These are phyloP conservation scores for Eurois occulta DNA, from an alignment of 2,888 invertebrate genomes.

Conservation along the genomic window DNA sequence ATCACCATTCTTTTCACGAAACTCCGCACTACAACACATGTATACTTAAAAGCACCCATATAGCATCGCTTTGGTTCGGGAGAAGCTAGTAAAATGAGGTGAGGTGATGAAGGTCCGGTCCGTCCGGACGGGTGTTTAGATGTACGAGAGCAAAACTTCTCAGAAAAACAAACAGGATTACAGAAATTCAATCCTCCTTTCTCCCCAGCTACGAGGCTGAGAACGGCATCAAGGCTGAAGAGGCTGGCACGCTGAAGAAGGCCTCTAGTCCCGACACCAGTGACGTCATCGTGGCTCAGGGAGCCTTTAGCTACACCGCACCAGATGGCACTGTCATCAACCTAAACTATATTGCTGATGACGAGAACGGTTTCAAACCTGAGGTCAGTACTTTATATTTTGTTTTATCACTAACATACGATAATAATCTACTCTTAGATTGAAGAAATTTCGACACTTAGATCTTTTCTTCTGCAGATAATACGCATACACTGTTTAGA, in stretches of 20 bases:
- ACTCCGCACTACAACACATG: neutral
- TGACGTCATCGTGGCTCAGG: slow-evolving; percentile 92
- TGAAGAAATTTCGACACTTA: neutral
- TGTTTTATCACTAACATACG: neutral
- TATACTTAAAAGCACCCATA: neutral
- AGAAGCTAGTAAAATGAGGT: neutral
- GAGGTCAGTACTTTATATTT: slow-evolving; percentile 74
- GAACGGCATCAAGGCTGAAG: slow-evolving; percentile 95
- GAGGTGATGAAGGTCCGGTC: neutral
- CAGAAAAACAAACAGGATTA: neutral
- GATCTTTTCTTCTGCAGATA: neutral
- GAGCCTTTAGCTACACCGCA: slow-evolving; percentile 92
- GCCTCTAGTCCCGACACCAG: slow-evolving; percentile 92
- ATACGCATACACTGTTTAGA: neutral
- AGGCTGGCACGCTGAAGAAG: slow-evolving; percentile 94
- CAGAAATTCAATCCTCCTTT: neutral
- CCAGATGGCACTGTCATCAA: slow-evolving; percentile 93
- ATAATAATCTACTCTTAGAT: neutral
- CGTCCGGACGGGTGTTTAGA: no score
- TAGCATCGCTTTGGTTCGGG: neutral
- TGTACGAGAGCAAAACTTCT: neutral
- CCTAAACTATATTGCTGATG: slow-evolving; percentile 93
- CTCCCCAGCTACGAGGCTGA: slow-evolving; percentile 93
- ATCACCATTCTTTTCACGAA: neutral
- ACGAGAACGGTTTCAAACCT: slow-evolving; percentile 92